Conservation (phyloP, 2,113 vertebrate genomes). For the Pseudorhombus dupliciocellatus region DNA sequence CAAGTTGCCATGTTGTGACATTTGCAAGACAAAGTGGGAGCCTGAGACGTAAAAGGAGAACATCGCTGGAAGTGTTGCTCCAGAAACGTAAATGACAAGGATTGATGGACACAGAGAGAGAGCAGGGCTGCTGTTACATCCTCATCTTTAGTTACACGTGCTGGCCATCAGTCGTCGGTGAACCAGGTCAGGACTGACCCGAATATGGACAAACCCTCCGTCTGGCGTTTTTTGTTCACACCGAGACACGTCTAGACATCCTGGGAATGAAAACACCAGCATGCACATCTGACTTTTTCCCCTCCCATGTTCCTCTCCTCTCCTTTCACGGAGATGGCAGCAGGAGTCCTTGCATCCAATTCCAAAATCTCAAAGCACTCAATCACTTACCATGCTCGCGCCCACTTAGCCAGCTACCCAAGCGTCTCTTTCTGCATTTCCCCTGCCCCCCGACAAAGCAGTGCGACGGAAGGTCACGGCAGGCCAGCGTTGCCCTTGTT, state of each 20-base stretch:
- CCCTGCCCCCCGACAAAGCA: constrained; percentile 42
- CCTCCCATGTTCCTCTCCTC: neutral
- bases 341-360: constrained; percentile 22
- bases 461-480: constrained; percentile 23
- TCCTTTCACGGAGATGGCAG: constrained; percentile 31
- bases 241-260: neutral
- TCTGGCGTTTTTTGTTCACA: neutral
- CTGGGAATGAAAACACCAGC: neutral
- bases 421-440: constrained; percentile 24
- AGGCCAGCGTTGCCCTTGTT: constrained; percentile 29
- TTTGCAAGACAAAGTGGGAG: constrained; percentile 13
- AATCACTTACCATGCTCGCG: constrained; percentile 14
- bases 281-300: constrained; percentile 7
- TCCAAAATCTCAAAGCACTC: constrained; percentile 54
- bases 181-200: constrained; percentile 39
- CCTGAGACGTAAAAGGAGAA: constrained; percentile 58
- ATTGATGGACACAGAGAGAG: constrained; percentile 24
- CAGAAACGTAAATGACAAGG: constrained; percentile 45
- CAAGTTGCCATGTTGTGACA: constrained; percentile 50
- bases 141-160: constrained; percentile 53
- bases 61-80: constrained; percentile 40
- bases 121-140: constrained; percentile 51
- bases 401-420: constrained; percentile 40
- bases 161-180: constrained; percentile 38
- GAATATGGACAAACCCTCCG: neutral